phyloP scores from a whole-genome alignment of 2,797 vertebrate genomes.

The Dicrostonyx torquatus region DNA sequence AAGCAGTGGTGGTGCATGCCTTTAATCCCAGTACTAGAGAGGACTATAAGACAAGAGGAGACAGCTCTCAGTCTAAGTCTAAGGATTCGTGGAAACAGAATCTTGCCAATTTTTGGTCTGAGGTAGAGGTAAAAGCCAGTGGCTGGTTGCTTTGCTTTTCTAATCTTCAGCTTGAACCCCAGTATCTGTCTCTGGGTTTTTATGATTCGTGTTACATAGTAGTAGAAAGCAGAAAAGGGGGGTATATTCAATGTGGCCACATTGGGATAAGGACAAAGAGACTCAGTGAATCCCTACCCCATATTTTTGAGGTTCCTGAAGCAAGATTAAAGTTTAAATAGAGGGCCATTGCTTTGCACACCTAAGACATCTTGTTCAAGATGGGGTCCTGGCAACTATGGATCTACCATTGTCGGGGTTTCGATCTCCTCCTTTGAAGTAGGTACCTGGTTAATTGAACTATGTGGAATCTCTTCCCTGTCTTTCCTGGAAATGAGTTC shows the following conservation, averaged over 20 bases:
- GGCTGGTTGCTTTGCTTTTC: too few relatives aligned
- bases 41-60: too few relatives aligned
- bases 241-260: neutral
- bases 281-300: neutral
- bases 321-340: neutral
- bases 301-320: neutral
- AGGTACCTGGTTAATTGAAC: neutral
- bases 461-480: neutral
- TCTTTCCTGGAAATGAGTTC: neutral
- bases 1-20: too few relatives aligned
- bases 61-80: too few relatives aligned
- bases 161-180: too few relatives aligned
- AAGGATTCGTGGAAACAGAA: too few relatives aligned
- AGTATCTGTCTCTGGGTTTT: too few relatives aligned
- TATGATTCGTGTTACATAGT: neutral
- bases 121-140: too few relatives aligned
- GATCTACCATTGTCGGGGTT: neutral
- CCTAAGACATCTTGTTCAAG: neutral
- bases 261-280: neutral
- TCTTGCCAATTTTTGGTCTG: too few relatives aligned
- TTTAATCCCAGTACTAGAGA: too few relatives aligned
- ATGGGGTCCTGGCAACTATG: neutral
- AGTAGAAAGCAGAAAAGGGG: neutral
- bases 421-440: neutral
- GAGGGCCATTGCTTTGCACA: neutral